These are phyloP conservation scores for Thymelicus lineola DNA, from an alignment of 2,888 invertebrate species.

Conservation along the genomic window DNA sequence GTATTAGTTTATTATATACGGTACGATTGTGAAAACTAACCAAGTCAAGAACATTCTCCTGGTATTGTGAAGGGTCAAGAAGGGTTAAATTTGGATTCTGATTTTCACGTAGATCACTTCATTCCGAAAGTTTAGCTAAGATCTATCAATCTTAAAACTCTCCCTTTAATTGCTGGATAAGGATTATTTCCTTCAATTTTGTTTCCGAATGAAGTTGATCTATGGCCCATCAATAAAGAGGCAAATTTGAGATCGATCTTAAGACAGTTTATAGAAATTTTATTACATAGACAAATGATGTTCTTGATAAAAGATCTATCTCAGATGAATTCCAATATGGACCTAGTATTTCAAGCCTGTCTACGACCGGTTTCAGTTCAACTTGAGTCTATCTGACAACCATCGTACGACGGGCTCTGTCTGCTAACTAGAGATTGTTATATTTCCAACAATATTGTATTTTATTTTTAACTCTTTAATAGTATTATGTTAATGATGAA, in stretches of 20 bases:
- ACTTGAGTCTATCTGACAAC: not conserved
- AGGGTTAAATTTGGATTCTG: not conserved
- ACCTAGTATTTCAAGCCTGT: not conserved
- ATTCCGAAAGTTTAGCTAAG: conserved; percentile 14
- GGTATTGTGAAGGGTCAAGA: not conserved
- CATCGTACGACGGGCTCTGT: not conserved
- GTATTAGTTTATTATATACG: not conserved
- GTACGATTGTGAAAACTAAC: not conserved
- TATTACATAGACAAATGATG: not conserved
- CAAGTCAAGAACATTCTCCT: not conserved
- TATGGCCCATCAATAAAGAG: not conserved
- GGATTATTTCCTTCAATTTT: not conserved
- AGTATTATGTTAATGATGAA: conserved; percentile 65
- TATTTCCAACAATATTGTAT: conserved; percentile 37
- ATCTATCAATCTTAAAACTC: not conserved
- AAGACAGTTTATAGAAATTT: not conserved
- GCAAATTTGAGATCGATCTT: conserved; percentile 2
- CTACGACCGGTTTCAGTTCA: not conserved
- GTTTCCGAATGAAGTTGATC: not conserved
- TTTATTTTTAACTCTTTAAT: conserved; percentile 20
- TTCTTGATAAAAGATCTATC: not conserved
- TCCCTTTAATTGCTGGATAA: not conserved
- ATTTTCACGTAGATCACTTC: conserved; percentile 16
- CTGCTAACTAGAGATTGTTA: not conserved
- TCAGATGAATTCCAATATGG: not conserved